Percentiles rank a stretch among this genome's conserved stretches.
These are phyloP conservation scores for Eretmochelys imbricata DNA, from an alignment of 2,113 vertebrate species.

Conservation along the genomic window DNA sequence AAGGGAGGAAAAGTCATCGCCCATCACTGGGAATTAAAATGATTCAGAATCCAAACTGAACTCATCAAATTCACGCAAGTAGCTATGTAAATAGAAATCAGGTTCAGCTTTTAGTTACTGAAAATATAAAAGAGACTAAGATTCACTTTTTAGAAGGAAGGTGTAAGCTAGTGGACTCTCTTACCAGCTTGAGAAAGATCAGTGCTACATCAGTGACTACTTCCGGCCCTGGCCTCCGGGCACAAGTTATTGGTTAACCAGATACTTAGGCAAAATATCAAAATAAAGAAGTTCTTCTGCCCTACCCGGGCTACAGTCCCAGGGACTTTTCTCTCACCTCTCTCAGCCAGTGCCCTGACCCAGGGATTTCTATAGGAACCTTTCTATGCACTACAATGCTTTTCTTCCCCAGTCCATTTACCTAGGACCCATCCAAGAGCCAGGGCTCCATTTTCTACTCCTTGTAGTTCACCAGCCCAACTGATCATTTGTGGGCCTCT, in stretches of 20 bases:
- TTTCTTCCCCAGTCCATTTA: not conserved
- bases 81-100: not conserved
- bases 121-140: not conserved
- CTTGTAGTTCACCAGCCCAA: not conserved
- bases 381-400: not conserved
- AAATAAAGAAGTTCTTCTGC: not conserved
- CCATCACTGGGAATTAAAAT: slow-evolving; percentile 43
- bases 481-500: not conserved
- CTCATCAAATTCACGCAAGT: not conserved
- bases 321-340: not conserved
- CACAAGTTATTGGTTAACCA: not conserved
- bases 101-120: not conserved
- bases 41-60: slow-evolving; percentile 35
- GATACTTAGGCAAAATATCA: not conserved
- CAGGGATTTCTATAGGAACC: not conserved
- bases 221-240: not conserved
- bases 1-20: slow-evolving; percentile 46
- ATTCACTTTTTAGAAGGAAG: not conserved
- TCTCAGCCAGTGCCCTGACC: not conserved
- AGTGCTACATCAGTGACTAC: not conserved
- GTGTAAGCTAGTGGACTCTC: not conserved
- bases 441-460: not conserved
- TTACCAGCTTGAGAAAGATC: not conserved
- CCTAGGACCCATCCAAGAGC: not conserved
- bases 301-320: not conserved